Percentiles rank a stretch among this genome's conserved stretches.
Evolutionary conservation across 2,113 vertebrate species (phyloP).

Genomic region (Eubucco bourcierii): DNA sequence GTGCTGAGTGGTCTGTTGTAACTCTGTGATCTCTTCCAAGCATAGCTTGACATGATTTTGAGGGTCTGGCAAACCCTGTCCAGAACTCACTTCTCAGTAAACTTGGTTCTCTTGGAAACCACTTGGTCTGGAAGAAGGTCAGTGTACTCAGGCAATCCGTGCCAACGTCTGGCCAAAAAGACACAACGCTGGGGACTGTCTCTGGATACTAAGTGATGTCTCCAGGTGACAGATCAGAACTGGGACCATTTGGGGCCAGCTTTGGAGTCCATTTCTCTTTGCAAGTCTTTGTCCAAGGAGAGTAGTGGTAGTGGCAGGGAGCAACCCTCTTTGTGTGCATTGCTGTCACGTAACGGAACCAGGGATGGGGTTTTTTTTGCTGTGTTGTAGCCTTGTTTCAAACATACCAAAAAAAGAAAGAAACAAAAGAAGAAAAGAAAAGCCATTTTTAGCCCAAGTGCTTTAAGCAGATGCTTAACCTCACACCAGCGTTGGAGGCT

Average conservation of each 20-base stretch:
- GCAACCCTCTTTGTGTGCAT: neutral
- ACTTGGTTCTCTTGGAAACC: neutral
- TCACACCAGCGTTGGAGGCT: neutral
- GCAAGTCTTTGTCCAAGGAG: neutral
- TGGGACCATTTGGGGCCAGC: rapidly evolving
- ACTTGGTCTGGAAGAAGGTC: neutral
- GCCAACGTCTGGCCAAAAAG: neutral
- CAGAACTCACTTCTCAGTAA: neutral
- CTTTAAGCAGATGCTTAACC: slow-evolving; percentile 21
- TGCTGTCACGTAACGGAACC: too few species aligned
- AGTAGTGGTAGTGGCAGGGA: neutral
- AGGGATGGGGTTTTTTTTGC: neutral
- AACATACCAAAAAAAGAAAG: too few species aligned
- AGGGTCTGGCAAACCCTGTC: neutral
- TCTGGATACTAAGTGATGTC: rapidly evolving
- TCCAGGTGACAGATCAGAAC: neutral
- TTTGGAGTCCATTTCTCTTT: neutral
- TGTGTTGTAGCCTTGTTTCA: neutral
- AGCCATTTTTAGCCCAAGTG: slow-evolving; percentile 5
- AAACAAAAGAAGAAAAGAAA: neutral
- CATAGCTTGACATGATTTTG: neutral
- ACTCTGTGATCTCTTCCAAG: neutral
- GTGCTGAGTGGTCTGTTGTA: rapidly evolving
- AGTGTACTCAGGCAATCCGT: neutral
- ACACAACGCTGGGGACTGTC: neutral